phyloP scores from a whole-genome alignment of 2,797 vertebrate species.

The Allobates femoralis region DNA sequence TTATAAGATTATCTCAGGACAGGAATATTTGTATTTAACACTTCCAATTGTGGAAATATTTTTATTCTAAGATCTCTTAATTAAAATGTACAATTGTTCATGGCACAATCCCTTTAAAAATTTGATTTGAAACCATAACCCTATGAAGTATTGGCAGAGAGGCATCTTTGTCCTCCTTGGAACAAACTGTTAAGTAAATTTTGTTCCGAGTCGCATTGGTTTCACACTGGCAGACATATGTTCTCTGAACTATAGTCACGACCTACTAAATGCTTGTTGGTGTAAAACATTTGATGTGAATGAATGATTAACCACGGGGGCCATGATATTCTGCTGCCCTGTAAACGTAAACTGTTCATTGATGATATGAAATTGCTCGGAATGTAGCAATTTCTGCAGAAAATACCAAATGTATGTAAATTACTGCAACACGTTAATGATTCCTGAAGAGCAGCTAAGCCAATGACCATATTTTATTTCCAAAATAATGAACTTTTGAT shows the following conservation, averaged over 20 bases:
- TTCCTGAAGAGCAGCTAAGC: not conserved
- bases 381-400: not conserved
- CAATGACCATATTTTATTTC: not conserved
- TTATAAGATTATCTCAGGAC: too few species aligned
- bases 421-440: not conserved
- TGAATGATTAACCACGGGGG: slow-evolving; percentile 19
- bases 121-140: slow-evolving; percentile 10
- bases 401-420: not conserved
- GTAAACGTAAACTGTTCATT: not conserved
- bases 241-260: not conserved
- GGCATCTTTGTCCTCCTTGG: not conserved
- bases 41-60: too few species aligned
- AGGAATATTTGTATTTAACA: too few species aligned
- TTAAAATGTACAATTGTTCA: too few species aligned
- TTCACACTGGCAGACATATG: slow-evolving; percentile 8
- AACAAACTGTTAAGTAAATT: not conserved
- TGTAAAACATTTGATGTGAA: not conserved
- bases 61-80: too few species aligned
- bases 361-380: not conserved
- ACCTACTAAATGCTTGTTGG: not conserved
- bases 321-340: not conserved
- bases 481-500: not conserved
- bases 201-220: slow-evolving; percentile 10
- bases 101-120: too few species aligned
- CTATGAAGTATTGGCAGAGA: not conserved